phyloP scores from a whole-genome alignment of 2,113 vertebrate genomes.

The Sigmodon hispidus region DNA sequence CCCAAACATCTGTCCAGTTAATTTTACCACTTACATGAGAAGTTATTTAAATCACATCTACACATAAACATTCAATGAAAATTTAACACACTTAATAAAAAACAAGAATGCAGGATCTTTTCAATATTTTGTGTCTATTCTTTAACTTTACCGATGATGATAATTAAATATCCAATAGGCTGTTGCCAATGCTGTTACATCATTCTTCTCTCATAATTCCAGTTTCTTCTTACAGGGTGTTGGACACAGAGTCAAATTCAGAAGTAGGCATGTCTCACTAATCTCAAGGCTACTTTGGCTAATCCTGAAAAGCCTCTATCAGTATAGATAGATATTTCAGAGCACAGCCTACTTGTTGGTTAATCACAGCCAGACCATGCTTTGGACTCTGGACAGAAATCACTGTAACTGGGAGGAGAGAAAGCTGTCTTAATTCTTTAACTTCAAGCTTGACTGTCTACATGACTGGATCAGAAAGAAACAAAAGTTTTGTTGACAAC shows the following conservation, averaged over 20 bases:
- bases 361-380: not conserved
- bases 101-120: not conserved
- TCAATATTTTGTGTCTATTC: not conserved
- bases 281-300: not conserved
- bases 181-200: not conserved
- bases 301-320: not conserved
- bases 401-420: not conserved
- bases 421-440: conserved; percentile 4
- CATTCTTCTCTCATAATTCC: not conserved
- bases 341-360: not conserved
- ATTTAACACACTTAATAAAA: not conserved
- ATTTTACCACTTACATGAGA: conserved; percentile 25
- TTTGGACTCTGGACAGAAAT: not conserved
- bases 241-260: not conserved
- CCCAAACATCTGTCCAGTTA: conserved; percentile 34
- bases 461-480: not conserved
- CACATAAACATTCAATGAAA: not conserved
- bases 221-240: not conserved
- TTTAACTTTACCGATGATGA: not conserved
- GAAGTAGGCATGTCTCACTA: not conserved
- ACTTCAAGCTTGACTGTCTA: not conserved
- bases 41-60: conserved; percentile 56
- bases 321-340: not conserved
- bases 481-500: not conserved
- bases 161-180: not conserved